Evolutionary conservation across 2,797 vertebrate species (phyloP).

Genomic region (Parotocinclus haroldoi): DNA sequence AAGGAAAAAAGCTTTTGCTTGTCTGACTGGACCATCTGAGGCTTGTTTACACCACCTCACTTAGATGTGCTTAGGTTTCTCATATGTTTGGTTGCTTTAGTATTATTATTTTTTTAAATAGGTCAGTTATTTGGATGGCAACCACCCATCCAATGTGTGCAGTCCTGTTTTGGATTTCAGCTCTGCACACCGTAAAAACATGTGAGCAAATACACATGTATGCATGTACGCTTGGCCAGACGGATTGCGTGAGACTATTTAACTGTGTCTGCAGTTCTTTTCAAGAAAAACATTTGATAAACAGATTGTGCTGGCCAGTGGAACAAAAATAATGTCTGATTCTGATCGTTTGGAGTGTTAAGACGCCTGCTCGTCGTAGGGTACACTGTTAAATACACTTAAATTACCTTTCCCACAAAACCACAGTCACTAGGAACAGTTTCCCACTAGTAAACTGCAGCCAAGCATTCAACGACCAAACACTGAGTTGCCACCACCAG

Average conservation of each 20-base stretch:
- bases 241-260: constrained; percentile 62
- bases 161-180: no score
- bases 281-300: constrained; percentile 69
- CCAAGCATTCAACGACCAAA: constrained; percentile 63
- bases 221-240: constrained; percentile 53
- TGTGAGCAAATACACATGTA: constrained; percentile 19
- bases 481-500: constrained; percentile 37
- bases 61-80: no score
- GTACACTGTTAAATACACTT: constrained; percentile 60
- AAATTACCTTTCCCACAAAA: constrained; percentile 69
- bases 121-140: no score
- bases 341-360: constrained; percentile 50
- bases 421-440: constrained; percentile 65
- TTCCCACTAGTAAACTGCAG: constrained; percentile 58
- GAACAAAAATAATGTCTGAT: constrained; percentile 57
- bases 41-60: no score
- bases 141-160: no score
- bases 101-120: no score
- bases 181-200: no score
- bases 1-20: no score
- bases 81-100: no score
- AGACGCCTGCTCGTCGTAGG: constrained; percentile 61
- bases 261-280: constrained; percentile 60
- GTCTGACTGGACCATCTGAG: no score
- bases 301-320: constrained; percentile 60